These are phyloP conservation scores for Caenorhabditis drosophilae DNA, from an alignment of 2,888 invertebrate genomes.

Conservation along the genomic window DNA sequence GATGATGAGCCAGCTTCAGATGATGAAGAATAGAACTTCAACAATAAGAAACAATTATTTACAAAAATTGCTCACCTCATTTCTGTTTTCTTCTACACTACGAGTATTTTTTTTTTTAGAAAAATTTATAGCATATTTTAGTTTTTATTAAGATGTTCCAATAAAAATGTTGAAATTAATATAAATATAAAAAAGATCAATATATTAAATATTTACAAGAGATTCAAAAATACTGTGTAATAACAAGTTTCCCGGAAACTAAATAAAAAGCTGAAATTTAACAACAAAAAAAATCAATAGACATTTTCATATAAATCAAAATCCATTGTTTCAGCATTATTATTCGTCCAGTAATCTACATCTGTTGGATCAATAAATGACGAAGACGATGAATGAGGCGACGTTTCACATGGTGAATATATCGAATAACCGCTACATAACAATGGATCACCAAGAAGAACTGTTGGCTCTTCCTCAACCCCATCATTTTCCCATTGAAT, in stretches of 20 bases:
- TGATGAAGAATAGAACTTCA: constrained; percentile 34
- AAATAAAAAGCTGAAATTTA: not conserved
- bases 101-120: too few species aligned
- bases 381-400: not conserved
- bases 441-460: constrained; percentile 1
- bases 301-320: constrained; percentile 2
- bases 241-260: too few species aligned
- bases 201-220: too few species aligned
- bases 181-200: too few species aligned
- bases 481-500: not conserved
- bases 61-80: too few species aligned
- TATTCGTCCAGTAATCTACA: not conserved
- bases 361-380: constrained; percentile 1
- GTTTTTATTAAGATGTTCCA: too few species aligned
- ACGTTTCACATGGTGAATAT: not conserved
- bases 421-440: not conserved
- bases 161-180: too few species aligned
- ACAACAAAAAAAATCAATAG: constrained; percentile 1
- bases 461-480: not conserved
- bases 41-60: too few species aligned
- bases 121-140: too few species aligned
- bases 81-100: too few species aligned
- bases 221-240: too few species aligned
- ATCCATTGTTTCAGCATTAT: not conserved
- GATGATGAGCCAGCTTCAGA: constrained; percentile 76